phyloP scores from a whole-genome alignment of 2,797 vertebrate species.

The Psittacula derbiana region DNA sequence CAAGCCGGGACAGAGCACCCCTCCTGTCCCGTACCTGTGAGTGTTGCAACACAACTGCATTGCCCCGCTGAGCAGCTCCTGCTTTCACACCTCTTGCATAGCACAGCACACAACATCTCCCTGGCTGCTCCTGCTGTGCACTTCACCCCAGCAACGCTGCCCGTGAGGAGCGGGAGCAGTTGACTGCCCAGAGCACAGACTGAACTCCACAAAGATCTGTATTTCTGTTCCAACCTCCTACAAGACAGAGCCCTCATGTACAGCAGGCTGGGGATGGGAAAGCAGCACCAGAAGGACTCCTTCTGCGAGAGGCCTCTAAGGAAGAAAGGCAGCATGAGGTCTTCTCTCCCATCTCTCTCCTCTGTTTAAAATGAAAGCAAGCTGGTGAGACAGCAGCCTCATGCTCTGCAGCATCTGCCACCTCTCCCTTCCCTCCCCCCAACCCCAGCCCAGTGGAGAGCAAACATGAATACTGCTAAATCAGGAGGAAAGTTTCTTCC shows the following conservation, averaged over 20 bases:
- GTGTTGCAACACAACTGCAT: accelerated
- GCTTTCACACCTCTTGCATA: background rate
- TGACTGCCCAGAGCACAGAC: background rate
- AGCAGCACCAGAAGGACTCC: background rate
- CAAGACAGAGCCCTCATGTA: background rate
- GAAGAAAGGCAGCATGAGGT: background rate
- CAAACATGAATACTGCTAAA: background rate
- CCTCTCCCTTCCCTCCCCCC: background rate
- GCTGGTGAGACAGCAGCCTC: background rate
- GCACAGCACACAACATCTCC: accelerated
- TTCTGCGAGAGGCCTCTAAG: background rate
- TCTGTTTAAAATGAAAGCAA: background rate
- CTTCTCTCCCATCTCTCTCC: background rate
- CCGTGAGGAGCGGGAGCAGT: background rate
- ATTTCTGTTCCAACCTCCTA: background rate
- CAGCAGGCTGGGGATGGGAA: background rate
- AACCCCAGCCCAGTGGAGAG: background rate
- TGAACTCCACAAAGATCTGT: background rate
- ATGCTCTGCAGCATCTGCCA: slow-evolving; percentile 10
- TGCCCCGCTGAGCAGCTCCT: background rate
- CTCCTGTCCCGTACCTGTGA: background rate
- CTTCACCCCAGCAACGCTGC: accelerated
- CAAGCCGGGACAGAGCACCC: background rate
- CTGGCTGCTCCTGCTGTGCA: background rate
- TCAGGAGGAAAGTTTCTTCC: background rate